These are phyloP conservation scores for Polyommatus icarus DNA, from an alignment of 2,888 invertebrate genomes.

Conservation along the genomic window DNA sequence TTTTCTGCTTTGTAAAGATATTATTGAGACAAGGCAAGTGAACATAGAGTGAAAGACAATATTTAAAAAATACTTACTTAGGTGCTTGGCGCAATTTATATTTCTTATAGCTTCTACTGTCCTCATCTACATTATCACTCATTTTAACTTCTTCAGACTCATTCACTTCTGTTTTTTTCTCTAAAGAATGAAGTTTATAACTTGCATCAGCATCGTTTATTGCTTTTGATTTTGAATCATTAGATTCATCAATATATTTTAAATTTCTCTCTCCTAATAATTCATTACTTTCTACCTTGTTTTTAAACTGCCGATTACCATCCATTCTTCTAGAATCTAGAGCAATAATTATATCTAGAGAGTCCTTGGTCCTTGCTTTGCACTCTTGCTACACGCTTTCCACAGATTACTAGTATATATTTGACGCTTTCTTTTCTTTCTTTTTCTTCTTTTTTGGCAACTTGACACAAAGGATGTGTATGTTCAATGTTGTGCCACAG, in stretches of 20 bases:
- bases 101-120: constrained; percentile 5
- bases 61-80: not conserved
- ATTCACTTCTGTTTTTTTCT: not conserved
- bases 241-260: not conserved
- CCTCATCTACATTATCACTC: not conserved
- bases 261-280: not conserved
- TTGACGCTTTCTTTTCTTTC: too few species aligned
- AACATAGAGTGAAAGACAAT: not conserved
- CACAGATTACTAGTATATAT: too few species aligned
- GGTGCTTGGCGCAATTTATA: not conserved
- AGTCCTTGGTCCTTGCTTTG: too few species aligned
- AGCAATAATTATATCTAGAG: too few species aligned
- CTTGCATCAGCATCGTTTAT: not conserved
- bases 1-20: not conserved
- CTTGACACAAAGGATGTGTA: too few species aligned
- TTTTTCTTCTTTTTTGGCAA: too few species aligned
- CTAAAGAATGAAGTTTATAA: not conserved
- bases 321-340: not conserved
- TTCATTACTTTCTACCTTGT: not conserved
- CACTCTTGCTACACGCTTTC: too few species aligned
- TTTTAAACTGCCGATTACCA: not conserved
- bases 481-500: too few species aligned
- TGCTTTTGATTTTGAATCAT: not conserved
- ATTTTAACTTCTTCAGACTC: not conserved
- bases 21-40: not conserved